Base-by-base conservation (phyloP, 2,888 invertebrate species). In the Marronus borbonicus region DNA sequence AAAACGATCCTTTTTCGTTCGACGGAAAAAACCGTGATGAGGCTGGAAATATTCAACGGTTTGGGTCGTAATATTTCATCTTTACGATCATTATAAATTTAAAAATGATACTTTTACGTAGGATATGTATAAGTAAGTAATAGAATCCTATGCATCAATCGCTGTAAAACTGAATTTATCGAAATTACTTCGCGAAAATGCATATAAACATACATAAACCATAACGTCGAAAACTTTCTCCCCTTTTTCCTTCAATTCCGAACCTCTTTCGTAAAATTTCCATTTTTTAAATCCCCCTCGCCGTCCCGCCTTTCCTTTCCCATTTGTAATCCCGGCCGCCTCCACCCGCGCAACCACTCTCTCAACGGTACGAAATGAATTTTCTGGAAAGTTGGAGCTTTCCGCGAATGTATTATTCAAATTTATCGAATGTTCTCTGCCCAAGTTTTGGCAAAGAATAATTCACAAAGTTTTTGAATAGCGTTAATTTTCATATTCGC, bases 391-490 rank as follows among this genome's bases (percentile, higher is more conserved):
- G 44, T 74, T 74, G 36, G 72, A 74, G 72, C 60, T 74, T 60
- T 74, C 66, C 58, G 72, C 39, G 77, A 78, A 78, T 78, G 77
- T 72, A 78, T 78, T 78, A 78, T 78, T 78, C 77, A 78, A 78
- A 78, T 78, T 78, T 78, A 78, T 78, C 77, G 77, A 78, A 78
- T 78, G 72, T 65, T 78, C 77, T 76, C 68, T 68, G 72, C 72
- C 60, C 60, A 78, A 78, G 65, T 78, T 78, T 78, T 66, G 72
- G 77, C 74, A 74, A 78, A 78, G 77, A 78, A 78, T 78, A 78
- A 78, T 78, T 78, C 72, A 78, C 77, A 78, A 78, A 78, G 77
- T 78, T 78, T 78, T 66, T 72, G 77, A 72, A 78, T 78, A 72
- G 55, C 74, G 72, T 78, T 78, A 78, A 78, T 78, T 78, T 78